These are phyloP conservation scores for Clamator glandarius DNA, from an alignment of 2,797 vertebrate species.

Conservation along the genomic window DNA sequence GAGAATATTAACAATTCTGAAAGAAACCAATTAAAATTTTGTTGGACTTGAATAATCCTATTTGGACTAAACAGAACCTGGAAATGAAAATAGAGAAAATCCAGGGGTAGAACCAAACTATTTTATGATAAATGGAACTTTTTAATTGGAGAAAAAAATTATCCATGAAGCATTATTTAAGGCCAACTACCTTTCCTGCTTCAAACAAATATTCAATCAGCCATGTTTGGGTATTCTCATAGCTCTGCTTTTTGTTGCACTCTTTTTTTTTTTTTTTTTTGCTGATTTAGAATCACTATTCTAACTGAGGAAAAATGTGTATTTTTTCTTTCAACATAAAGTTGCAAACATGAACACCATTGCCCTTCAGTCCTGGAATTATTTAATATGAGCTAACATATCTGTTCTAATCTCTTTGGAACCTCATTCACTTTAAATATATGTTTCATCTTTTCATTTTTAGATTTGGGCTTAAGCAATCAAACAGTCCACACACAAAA, in stretches of 20 bases:
- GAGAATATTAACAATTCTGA: not conserved
- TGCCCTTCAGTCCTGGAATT: not conserved
- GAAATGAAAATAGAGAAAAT: not conserved
- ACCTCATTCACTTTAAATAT: not conserved
- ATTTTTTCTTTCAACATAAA: not conserved
- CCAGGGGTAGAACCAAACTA: not conserved
- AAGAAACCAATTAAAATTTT: not conserved
- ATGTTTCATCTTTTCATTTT: not conserved
- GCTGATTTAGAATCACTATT: not conserved
- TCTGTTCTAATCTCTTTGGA: not conserved
- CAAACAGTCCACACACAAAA: not conserved
- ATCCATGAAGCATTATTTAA: not conserved
- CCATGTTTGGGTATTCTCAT: rapidly evolving
- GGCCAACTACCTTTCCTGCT: not conserved
- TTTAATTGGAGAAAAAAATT: not conserved
- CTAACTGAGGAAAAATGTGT: not conserved
- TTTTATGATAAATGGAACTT: not conserved
- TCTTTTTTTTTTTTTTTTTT: too few species aligned
- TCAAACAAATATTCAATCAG: not conserved
- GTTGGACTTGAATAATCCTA: not conserved
- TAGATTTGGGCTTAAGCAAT: not conserved
- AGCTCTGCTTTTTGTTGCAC: not conserved
- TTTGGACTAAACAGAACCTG: not conserved
- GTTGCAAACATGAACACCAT: not conserved
- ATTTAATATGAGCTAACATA: not conserved